These are phyloP conservation scores for Rousettus leschenaultii DNA, from an alignment of 2,113 vertebrate species.

Conservation along the genomic window DNA sequence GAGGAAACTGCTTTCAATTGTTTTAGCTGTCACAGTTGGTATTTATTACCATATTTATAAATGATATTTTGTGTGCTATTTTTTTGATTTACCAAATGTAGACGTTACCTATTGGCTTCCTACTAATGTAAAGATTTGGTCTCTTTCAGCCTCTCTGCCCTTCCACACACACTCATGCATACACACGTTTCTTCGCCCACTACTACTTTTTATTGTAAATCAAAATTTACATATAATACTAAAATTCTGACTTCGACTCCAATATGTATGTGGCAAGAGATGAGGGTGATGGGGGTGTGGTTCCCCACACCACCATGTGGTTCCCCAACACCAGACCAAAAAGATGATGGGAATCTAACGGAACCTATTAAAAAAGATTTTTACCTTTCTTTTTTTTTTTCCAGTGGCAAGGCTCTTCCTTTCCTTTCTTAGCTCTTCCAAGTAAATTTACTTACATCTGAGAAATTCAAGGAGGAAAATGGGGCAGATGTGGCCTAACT, in stretches of 20 bases:
- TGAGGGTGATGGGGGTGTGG: not conserved
- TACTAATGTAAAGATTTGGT: not conserved
- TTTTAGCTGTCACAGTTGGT: not conserved
- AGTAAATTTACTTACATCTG: not conserved
- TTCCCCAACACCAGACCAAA: not conserved
- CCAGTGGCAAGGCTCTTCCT: not conserved
- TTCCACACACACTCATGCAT: not conserved
- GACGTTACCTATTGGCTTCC: not conserved
- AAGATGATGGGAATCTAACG: not conserved
- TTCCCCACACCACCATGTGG: not conserved
- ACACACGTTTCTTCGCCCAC: not conserved
- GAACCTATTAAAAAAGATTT: not conserved
- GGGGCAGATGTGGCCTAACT: not conserved
- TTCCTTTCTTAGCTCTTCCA: not conserved
- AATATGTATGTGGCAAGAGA: not conserved
- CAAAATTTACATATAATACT: not conserved
- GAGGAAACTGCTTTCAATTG: constrained; percentile 5
- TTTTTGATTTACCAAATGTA: constrained; percentile 20
- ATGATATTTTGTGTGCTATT: not conserved
- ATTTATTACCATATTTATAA: not conserved
- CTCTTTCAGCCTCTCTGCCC: not conserved
- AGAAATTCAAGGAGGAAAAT: not conserved
- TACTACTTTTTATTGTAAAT: not conserved
- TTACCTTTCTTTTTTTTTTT: not conserved
- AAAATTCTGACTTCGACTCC: not conserved